phyloP scores from a whole-genome alignment of 2,888 invertebrate genomes.

The Perizoma flavofasciatum region DNA sequence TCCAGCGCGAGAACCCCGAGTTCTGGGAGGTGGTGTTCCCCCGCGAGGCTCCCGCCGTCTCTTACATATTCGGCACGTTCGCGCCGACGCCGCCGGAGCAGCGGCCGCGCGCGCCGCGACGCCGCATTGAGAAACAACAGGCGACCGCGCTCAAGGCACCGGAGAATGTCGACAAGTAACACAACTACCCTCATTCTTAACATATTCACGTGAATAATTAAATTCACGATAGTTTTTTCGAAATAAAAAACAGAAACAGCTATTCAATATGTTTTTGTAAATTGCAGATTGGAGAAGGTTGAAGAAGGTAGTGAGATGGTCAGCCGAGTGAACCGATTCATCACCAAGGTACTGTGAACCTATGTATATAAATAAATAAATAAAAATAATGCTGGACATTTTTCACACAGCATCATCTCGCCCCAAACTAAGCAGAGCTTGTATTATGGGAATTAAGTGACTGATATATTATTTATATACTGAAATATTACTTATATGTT shows the following conservation, averaged over 20 bases:
- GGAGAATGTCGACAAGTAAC: conserved; percentile 72
- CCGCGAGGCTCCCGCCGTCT: conserved; percentile 54
- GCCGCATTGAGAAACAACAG: conserved; percentile 53
- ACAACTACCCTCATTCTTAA: conserved; percentile 7
- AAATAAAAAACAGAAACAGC: too few relatives aligned
- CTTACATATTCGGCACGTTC: conserved; percentile 77
- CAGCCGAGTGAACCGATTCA: conserved; percentile 72
- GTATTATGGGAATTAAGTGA: too few relatives aligned
- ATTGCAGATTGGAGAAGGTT: conserved; percentile 69
- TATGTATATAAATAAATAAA: too few relatives aligned
- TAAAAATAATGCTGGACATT: too few relatives aligned
- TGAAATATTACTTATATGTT: too few relatives aligned
- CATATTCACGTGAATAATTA: too few relatives aligned
- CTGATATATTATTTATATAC: too few relatives aligned
- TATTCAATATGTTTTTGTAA: not conserved
- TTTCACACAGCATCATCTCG: too few relatives aligned
- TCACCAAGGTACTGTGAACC: conserved; percentile 48
- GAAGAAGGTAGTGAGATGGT: conserved; percentile 84
- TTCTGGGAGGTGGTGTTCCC: conserved; percentile 65
- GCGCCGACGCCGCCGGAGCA: conserved; percentile 59
- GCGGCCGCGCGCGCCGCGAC: conserved; percentile 51
- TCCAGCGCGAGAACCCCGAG: conserved; percentile 58
- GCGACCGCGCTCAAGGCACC: conserved; percentile 73
- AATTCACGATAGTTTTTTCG: too few relatives aligned
- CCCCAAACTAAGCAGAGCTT: too few relatives aligned